Base-by-base conservation (phyloP, 2,797 vertebrate genomes). In the Setipinna tenuifilis region DNA sequence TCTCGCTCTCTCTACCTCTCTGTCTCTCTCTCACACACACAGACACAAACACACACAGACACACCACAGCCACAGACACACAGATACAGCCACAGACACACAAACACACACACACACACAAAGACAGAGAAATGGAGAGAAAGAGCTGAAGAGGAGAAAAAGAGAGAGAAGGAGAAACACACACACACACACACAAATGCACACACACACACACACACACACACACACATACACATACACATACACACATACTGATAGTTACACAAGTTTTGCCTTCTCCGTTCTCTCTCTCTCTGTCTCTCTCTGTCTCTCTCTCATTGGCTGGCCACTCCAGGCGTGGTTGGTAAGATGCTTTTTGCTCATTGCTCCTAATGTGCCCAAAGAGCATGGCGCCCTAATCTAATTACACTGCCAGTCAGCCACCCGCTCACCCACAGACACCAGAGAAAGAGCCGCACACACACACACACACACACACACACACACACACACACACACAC, bases 331-430 rank as follows among this genome's bases (percentile, higher is more conserved):
- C 90, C 91, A 90, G 91, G 92, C 87, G 85, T 91, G 89, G 91
- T 91, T 93, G 71, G 93, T 93, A 93, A 94, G 90, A 95, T 92
- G 91, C 90, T 50, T 88, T 62, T 50, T 88, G 86, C 92, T 93
- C 31, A 81, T 85, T 61, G 89, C 92, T 91, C 90, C 94, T 94
- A 95, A 95, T 94, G 92, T 94, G 93, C 93, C 94, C 93, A 93
- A 93, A 94, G 94, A 95, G 93, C 93, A 93, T 91, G 91, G 89
- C 93, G 90, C 89, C 90, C 91, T 96, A 95, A 96, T 96, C 95
- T 95, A 94, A 96, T 96, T 96, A 95, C 90, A 91, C 92, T 94
- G 93, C 94, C 94, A 95, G 92, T 95, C 95, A 95, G 91, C 91
- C 86, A 90, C 91, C 92, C 93, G 92, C 91, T 95, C 92, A 94